Evolutionary conservation across 1,140 invertebrate genomes (phyloP).

Genomic region (Arion vulgaris): DNA sequence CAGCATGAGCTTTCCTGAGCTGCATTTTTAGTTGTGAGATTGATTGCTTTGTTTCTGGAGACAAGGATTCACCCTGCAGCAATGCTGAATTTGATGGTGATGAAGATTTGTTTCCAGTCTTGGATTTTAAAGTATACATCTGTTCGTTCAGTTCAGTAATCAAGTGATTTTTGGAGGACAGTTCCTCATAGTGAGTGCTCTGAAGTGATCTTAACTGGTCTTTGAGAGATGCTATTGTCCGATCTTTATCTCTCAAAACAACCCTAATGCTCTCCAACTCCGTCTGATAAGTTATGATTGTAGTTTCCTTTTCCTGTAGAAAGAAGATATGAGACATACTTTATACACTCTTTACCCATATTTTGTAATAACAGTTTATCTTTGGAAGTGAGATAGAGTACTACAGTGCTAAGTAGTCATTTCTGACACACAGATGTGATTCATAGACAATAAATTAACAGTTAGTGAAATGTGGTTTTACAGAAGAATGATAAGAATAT

Average conservation of each 20-base stretch:
- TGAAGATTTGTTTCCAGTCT: constrained; percentile 12
- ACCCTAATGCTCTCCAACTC: constrained; percentile 20
- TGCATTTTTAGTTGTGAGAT: constrained; percentile 55
- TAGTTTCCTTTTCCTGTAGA: constrained; percentile 36
- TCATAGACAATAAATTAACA: no score
- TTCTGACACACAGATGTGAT: no score
- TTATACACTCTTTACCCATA: not conserved
- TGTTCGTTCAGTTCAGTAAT: constrained; percentile 24
- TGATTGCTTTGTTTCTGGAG: constrained; percentile 52
- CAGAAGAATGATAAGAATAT: no score
- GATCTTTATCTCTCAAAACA: constrained; percentile 9
- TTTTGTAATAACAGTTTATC: no score
- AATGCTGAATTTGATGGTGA: constrained; percentile 21
- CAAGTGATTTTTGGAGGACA: not conserved
- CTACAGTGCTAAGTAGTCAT: no score
- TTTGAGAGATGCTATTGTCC: not conserved
- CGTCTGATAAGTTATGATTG: constrained; percentile 24
- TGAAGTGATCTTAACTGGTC: not conserved
- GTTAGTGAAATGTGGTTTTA: no score
- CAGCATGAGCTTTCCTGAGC: constrained; percentile 56
- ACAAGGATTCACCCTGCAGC: constrained; percentile 29
- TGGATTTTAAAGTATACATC: constrained; percentile 24
- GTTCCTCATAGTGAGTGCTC: not conserved
- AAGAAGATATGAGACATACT: not conserved
- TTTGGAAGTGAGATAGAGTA: no score